Evolutionary conservation across 2,113 vertebrate species (phyloP).

Genomic region (Bambusicola thoracicus): DNA sequence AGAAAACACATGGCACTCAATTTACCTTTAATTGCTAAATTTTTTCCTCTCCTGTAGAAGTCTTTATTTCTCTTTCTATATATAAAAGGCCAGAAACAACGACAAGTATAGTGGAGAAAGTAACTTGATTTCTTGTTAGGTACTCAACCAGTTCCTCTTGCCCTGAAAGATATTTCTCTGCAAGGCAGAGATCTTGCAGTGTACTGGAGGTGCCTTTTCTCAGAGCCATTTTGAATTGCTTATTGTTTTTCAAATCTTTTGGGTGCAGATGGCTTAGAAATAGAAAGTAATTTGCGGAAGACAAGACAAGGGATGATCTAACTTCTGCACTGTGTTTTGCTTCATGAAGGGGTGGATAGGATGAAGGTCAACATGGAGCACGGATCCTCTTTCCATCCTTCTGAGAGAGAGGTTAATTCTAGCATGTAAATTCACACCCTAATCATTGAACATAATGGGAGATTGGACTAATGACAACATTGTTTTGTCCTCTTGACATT

Average conservation of each 20-base stretch:
- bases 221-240: not conserved
- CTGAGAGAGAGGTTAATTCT: not conserved
- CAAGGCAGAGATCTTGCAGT: not conserved
- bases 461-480: not conserved
- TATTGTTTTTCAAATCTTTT: not conserved
- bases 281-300: not conserved
- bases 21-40: not conserved
- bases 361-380: fast-evolving
- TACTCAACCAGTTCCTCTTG: not conserved
- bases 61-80: not conserved
- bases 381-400: not conserved
- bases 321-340: not conserved
- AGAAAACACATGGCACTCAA: not conserved
- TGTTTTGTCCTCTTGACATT: not conserved
- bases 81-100: not conserved
- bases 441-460: not conserved
- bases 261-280: not conserved
- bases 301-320: not conserved
- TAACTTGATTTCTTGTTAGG: not conserved
- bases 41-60: not conserved
- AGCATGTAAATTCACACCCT: not conserved
- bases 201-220: not conserved
- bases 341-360: not conserved
- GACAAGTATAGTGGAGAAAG: fast-evolving
- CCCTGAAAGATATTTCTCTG: not conserved